Evolutionary conservation across 2,113 vertebrate genomes (phyloP).

Genomic region (Pomatostomus ruficeps): DNA sequence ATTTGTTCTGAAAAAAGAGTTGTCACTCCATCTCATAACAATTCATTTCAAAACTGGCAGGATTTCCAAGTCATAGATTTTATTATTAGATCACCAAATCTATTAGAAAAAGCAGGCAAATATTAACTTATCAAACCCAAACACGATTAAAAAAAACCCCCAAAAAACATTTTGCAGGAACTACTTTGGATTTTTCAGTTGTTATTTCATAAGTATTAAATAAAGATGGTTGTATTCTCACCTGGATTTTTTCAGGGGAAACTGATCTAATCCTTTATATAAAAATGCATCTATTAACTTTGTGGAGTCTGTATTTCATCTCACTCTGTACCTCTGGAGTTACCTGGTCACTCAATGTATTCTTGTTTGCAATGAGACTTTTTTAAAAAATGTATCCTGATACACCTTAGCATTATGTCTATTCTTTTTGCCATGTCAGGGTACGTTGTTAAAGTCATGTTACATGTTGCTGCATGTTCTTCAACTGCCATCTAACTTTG

Average conservation of each 20-base stretch:
- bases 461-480: background rate
- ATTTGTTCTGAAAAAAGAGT: background rate
- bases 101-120: background rate
- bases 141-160: accelerated
- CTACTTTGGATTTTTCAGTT: background rate
- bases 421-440: background rate
- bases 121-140: background rate
- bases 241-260: background rate
- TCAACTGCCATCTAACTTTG: background rate
- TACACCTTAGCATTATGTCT: background rate
- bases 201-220: background rate
- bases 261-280: background rate
- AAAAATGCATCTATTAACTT: background rate
- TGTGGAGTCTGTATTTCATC: background rate
- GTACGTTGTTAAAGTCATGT: background rate
- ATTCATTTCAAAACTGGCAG: background rate
- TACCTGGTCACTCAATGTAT: background rate
- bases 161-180: background rate
- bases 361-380: background rate
- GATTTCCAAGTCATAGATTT: background rate
- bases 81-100: background rate
- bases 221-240: background rate
- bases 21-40: accelerated
- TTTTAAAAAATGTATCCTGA: background rate
- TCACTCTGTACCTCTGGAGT: background rate